Percentiles rank a stretch among this genome's conserved stretches.
Conservation (phyloP, 2,888 invertebrate genomes). For the Monoplex corrugatus region DNA sequence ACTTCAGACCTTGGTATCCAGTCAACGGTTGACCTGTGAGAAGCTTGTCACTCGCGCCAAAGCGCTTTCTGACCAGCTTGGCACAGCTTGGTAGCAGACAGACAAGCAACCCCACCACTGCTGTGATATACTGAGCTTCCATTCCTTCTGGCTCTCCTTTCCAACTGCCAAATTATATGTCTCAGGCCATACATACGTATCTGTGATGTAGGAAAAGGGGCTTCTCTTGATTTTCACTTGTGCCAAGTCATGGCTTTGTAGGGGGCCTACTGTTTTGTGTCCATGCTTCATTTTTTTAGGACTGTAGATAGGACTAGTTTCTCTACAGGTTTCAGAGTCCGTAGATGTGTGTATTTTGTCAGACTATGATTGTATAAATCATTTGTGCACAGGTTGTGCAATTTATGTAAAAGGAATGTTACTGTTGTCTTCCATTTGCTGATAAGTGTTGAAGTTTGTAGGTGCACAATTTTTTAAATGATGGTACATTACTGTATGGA, state of each 20-base stretch:
- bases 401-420: no score
- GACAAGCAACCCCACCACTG: neutral
- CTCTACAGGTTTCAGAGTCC: no score
- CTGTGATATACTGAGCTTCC: neutral
- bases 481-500: no score
- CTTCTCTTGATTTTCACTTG: neutral
- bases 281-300: no score
- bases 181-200: no score
- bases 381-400: no score
- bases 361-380: no score
- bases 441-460: no score
- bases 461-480: no score
- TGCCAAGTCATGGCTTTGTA: neutral
- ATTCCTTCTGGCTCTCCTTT: neutral
- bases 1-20: constrained; percentile 61
- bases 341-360: no score
- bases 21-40: constrained; percentile 65
- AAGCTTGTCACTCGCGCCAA: constrained; percentile 66
- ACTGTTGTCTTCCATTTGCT: no score
- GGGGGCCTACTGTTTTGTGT: neutral
- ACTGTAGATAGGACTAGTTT: no score
- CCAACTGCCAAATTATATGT: neutral
- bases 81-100: neutral
- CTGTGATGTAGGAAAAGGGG: neutral
- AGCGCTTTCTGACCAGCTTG: constrained; percentile 56